Evolutionary conservation across 92 coral and sea anemone genomes (phyloP), one percentile per base, ranked within the genome.

Genomic region (Galaxea fascicularis): DNA sequence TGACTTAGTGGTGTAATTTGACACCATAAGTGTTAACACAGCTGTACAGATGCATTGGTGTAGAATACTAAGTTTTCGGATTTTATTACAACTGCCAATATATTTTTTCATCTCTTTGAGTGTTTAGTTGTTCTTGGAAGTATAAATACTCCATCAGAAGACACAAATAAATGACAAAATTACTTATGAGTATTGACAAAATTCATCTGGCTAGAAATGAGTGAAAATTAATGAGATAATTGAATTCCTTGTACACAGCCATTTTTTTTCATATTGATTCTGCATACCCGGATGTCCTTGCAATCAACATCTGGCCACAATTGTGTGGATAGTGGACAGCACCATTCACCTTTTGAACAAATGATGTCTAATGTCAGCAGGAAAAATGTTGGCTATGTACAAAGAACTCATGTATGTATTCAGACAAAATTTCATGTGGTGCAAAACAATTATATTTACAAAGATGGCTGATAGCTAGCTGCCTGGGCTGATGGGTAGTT

Each of bases 311-410:
- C 73, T 68, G 73, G 73, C 73, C 73, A 47, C 31, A 44, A 49
- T 68, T 68, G 73, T 26, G 73, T n/a, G 73, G 73, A 68, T 68
- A 68, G 24, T 60, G 66, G 66, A 60, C 22, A 60, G 66, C 22
- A 29, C 66, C 22, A 60, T 60, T 29, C 28, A 60, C 22, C 66
- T 60, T 60, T 60, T 60, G 21, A 60, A 60, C 66, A 60, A 60
- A 29, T 60, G 66, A 60, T 60, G 29, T 60, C 66, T 21, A 60
- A 60, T 60, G 66, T 60, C 66, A 60, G 22, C 22, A 60, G 65
- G 29, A 22, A 60, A 60, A 60, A 60, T 21, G 22, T 60, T n/a
- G 66, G 66, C n/a, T 60, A 15, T 60, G 66, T 60, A 60, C 5
- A 60, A 60, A 20, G 21, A 60, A 29, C 22, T 60, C 66, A 60